A percentile compares a stretch with the other conserved stretches of the same genome.
These are phyloP conservation scores for Melipona bicolor DNA, from an alignment of 2,888 invertebrate genomes.

Conservation along the genomic window DNA sequence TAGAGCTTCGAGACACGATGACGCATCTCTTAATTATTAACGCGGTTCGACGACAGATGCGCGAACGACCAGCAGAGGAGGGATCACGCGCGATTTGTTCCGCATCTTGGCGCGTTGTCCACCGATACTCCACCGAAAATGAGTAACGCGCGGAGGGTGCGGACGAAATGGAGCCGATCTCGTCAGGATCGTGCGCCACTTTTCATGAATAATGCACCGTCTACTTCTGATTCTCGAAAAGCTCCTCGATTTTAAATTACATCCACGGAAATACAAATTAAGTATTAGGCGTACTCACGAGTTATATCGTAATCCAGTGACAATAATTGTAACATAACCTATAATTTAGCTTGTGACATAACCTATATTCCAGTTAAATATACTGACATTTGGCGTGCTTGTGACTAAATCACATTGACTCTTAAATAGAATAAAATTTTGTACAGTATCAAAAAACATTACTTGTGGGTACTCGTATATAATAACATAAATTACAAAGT, in stretches of 20 bases:
- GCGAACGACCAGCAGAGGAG: slow-evolving; percentile 61
- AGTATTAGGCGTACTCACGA: too few relatives aligned
- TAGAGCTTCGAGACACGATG: slow-evolving; percentile 43
- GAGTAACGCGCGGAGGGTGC: slow-evolving; percentile 45
- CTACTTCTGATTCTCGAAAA: slow-evolving; percentile 51
- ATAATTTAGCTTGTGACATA: too few relatives aligned
- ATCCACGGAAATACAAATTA: too few relatives aligned
- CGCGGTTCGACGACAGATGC: slow-evolving; percentile 73
- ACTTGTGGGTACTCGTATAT: too few relatives aligned
- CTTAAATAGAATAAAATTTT: too few relatives aligned
- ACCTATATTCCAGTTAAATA: too few relatives aligned
- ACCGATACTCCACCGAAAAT: slow-evolving; percentile 35
- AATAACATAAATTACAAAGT: too few relatives aligned
- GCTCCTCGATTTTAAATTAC: neutral
- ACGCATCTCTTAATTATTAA: slow-evolving; percentile 76
- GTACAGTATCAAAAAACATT: too few relatives aligned
- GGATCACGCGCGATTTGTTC: slow-evolving; percentile 75
- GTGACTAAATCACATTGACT: too few relatives aligned
- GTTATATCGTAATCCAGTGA: too few relatives aligned
- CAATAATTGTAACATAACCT: too few relatives aligned
- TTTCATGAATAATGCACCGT: slow-evolving; percentile 83
- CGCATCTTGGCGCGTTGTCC: slow-evolving; percentile 37
- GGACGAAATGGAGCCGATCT: slow-evolving; percentile 67
- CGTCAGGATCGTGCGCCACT: slow-evolving; percentile 73
- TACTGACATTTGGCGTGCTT: too few relatives aligned